phyloP scores from a whole-genome alignment of 2,888 invertebrate species.

The Chouioia cunea region DNA sequence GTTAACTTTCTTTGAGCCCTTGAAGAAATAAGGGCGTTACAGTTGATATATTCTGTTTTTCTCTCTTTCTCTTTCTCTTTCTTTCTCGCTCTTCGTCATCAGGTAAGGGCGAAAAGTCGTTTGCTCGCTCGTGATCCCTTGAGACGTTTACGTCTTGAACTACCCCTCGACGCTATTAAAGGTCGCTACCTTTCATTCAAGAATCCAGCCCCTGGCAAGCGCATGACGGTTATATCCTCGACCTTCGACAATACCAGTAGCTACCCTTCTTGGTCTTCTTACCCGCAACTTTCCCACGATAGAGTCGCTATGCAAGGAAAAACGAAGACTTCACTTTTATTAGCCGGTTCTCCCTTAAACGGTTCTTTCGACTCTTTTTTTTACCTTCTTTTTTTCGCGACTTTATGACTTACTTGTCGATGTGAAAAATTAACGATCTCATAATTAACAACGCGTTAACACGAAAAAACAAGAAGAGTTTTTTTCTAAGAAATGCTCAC shows the following conservation, averaged over 20 bases:
- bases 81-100: neutral
- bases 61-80: neutral
- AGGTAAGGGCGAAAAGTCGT: constrained; percentile 46
- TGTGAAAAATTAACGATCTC: constrained; percentile 13
- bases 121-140: constrained; percentile 38
- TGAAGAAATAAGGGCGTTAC: constrained; percentile 49
- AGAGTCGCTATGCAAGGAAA: constrained; percentile 22
- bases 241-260: constrained; percentile 59
- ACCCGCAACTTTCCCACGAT: constrained; percentile 58
- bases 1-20: constrained; percentile 42
- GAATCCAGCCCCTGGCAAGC: constrained; percentile 51
- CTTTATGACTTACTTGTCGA: neutral
- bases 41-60: constrained; percentile 20
- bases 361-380: constrained; percentile 13
- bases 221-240: constrained; percentile 60
- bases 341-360: constrained; percentile 30
- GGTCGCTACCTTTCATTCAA: constrained; percentile 50
- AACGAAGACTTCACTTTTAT: constrained; percentile 39
- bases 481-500: constrained; percentile 4
- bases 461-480: neutral
- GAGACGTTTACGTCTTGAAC: constrained; percentile 51
- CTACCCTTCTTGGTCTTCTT: constrained; percentile 55
- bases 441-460: too few species aligned
- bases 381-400: constrained; percentile 9
- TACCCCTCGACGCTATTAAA: constrained; percentile 49